Base-by-base conservation (phyloP, 2,888 invertebrate genomes). In the Catocala sponsa region DNA sequence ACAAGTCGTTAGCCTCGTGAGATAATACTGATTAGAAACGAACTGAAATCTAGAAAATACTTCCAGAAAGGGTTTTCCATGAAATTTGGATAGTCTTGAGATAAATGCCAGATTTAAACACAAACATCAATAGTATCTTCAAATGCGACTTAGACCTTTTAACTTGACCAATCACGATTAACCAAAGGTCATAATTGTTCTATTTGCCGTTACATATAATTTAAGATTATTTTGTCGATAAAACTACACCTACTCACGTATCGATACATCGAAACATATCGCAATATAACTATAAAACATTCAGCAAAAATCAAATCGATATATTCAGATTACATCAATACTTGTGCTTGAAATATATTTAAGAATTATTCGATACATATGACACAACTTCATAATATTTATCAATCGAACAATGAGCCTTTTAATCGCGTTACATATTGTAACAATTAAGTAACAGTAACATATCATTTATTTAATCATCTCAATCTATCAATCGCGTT, bases 401-500 rank as follows among this genome's bases (percentile, higher is more conserved):
- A 85, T 85, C 85, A 70, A 55, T 25, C 59, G 59, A 80, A 85
- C 85, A 85, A 85, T 78, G 80, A 80, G 57, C 77, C 79, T 82
- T 82, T 84, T 85, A 84, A 82, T 85, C 84, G 49, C 35, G 63
- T 68, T 69, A 74, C 70, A 72, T 74, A 65, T 25, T 25, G 76
- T 76, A 79, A 81, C 70, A 78, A 79, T 81, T 81, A 76, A 58
- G 70, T 73, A 76, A 77, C 63, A 68, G 63, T 72, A 59, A 64
- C 65, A 64, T 72, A 77, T 82, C 72, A 72, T 81, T 79, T 74
- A 70, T 74, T 57, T 63, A 70, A 76, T 76, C 74, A 55, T 33
- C 51, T 25, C 46, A 60, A 59, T 68, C 55, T 74, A 76, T 70
- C 69, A 63, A 79, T 74, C 69, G 63, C 69, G 60, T 61, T 65